Base-by-base conservation (phyloP, 2,888 invertebrate genomes). In the Dilophus febrilis region DNA sequence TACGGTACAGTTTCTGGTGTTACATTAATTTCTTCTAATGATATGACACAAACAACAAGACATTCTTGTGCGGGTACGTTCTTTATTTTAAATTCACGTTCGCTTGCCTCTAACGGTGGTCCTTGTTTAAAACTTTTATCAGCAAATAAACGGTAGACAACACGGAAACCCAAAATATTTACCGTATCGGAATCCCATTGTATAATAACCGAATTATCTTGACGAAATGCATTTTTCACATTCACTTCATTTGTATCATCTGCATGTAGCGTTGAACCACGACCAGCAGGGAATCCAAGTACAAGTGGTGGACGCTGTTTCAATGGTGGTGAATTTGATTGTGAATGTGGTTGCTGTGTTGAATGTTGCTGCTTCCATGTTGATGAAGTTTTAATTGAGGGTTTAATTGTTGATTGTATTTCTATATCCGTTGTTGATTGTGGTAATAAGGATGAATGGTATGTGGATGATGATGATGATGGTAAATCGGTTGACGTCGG, bases 1-100 rank as follows among this genome's bases (percentile, higher is more conserved):
- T 79, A 83, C 37, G 85, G 87, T 45, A 87, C 85, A 47, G 76
- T 80, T 51, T 85, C 83, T 29, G 87, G 86, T 41, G 81, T 83
- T n/a, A 86, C 77, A 61, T 82, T 79, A 43, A 81, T 74, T 58
- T 88, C 88, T 64, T 88, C 88, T 49, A 88, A 65, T 40, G 87
- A 87, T 49, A 90, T 83, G 42, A 91, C 90, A 64, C 91, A 91
- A 45, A 91, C 90, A 46, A 91, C 80, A 48, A 91, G 83, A 59
- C 90, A 90, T 68, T 91, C 90, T 78, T 88, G 86, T 10, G 82
- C 74, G 34, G 90, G 90, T 44, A 91, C 86, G 54, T 88, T 90
- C 64, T 87, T 87, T 44, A 91, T 87, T 64, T 85, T 87, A 55
- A 90, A 90, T 61, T 90, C 88, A 51, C 87, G 67, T 63, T 88